phyloP scores from a whole-genome alignment of 2,888 invertebrate genomes.

The Eugnorisma glareosa region DNA sequence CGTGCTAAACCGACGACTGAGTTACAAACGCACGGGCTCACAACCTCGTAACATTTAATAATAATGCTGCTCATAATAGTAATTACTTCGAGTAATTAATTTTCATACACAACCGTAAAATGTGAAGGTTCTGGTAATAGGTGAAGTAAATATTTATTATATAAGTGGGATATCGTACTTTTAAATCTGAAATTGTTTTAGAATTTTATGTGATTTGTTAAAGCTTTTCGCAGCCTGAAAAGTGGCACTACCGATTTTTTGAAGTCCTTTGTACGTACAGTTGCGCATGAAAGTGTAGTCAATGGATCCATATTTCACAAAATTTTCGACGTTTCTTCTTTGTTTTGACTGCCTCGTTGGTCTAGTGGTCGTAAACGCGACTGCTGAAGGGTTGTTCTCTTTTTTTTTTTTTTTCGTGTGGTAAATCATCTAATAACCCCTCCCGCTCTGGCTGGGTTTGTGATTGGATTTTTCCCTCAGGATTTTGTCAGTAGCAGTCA shows the following conservation, averaged over 20 bases:
- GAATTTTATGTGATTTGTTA: not conserved
- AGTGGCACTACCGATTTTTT: not conserved
- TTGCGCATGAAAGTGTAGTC: not conserved
- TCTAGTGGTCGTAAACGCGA: not conserved
- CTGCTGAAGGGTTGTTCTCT: too few species aligned
- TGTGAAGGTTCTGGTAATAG: constrained; percentile 38
- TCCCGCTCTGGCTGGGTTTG: too few species aligned
- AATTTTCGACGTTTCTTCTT: not conserved
- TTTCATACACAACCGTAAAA: constrained; percentile 52
- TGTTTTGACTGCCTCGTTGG: not conserved
- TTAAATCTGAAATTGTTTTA: not conserved
- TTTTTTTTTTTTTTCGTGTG: too few species aligned
- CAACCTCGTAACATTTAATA: constrained; percentile 59
- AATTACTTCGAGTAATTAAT: constrained; percentile 58
- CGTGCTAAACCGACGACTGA: constrained; percentile 19
- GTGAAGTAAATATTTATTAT: constrained; percentile 38
- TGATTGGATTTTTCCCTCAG: not conserved
- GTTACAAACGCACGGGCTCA: constrained; percentile 13
- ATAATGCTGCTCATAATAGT: constrained; percentile 48
- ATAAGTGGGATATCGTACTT: constrained; percentile 5
- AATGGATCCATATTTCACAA: not conserved
- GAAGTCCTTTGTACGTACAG: not conserved
- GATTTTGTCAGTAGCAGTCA: not conserved
- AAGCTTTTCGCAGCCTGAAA: not conserved
- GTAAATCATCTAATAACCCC: too few species aligned